Base-by-base conservation (phyloP, 2,113 vertebrate genomes). In the Tauraco erythrolophus region DNA sequence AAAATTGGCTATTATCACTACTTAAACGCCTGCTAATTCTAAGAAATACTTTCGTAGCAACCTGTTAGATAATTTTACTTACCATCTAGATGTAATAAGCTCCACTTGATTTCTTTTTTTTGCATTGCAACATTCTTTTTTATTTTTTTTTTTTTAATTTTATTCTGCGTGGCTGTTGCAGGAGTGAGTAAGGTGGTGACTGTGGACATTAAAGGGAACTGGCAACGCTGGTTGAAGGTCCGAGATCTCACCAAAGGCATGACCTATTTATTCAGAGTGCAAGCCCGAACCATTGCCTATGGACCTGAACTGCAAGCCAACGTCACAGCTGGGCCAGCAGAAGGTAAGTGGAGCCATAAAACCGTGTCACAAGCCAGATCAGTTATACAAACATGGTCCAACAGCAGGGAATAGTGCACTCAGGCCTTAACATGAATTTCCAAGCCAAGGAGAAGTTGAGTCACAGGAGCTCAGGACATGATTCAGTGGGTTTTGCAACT, bases 111-210 rank as follows among this genome's bases (percentile, higher is more conserved):
- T 62, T 62, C 83, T 72, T 66, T 5, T 5, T 70, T 68, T 5
- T 79, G 87, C 50, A 14, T 12, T 54, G 33, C 41, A 89, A 54
- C 28, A 31, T 39, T 60, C 21, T 62, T 79, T 33, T 14, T 12
- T 57, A 46, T 69, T 68, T 45, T 77, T 66, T 5, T 74, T 39
- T 80, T 66, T 4, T 21, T 22, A n/a, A 66, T 45, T 78, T 66
- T 4, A 56, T 65, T 65, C 74, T 28, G 10, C 1, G 0, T 66
- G 80, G 9, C 27, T 75, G 3, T 54, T 85, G 4, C 65, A 99
- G 99, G 99, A 24, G 99, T 99, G 91, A 99, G 98, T 94, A 99
- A 99, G 97, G 99, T 99, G 95, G 99, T 99, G 97, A 99, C 99
- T 0, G 99, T 99, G 98, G 99, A 99, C 23, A 99, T 99, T 51